Evolutionary conservation across 2,797 vertebrate species (phyloP).

Genomic region (Myotis vivesi): DNA sequence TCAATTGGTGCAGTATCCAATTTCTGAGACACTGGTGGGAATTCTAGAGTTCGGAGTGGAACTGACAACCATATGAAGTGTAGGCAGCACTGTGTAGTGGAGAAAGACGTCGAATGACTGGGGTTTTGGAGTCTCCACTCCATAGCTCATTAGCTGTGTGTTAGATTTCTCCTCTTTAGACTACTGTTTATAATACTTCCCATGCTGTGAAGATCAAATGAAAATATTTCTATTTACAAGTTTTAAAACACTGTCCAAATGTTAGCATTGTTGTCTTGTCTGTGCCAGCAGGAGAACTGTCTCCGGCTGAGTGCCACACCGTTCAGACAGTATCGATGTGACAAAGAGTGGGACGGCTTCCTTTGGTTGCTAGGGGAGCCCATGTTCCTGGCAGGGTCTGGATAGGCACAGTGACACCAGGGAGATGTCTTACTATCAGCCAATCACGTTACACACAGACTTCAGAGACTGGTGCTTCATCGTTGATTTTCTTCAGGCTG

Average conservation of each 20-base stretch:
- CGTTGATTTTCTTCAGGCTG: background rate
- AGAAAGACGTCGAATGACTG: background rate
- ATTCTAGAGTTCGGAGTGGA: background rate
- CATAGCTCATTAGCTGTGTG: background rate
- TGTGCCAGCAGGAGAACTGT: conserved; percentile 45
- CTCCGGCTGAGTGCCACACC: conserved; percentile 13
- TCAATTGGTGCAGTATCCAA: background rate
- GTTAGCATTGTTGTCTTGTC: conserved; percentile 49
- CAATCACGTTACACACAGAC: background rate
- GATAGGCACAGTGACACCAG: background rate
- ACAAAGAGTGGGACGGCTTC: background rate
- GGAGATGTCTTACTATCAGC: background rate
- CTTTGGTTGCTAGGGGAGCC: background rate
- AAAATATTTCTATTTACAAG: conserved; percentile 69
- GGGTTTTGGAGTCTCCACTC: background rate
- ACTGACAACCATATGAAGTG: background rate
- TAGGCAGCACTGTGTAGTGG: fast-evolving
- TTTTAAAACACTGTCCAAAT: conserved; percentile 65
- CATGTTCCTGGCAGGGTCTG: fast-evolving
- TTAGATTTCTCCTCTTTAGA: background rate
- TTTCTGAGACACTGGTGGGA: background rate
- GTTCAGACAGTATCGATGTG: background rate
- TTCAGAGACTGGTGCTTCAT: background rate
- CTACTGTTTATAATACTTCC: background rate
- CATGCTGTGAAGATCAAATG: conserved; percentile 45